Evolutionary conservation across 2,888 invertebrate species (phyloP), one percentile per base, ranked within the genome.

Genomic region (Beris chalybata): DNA sequence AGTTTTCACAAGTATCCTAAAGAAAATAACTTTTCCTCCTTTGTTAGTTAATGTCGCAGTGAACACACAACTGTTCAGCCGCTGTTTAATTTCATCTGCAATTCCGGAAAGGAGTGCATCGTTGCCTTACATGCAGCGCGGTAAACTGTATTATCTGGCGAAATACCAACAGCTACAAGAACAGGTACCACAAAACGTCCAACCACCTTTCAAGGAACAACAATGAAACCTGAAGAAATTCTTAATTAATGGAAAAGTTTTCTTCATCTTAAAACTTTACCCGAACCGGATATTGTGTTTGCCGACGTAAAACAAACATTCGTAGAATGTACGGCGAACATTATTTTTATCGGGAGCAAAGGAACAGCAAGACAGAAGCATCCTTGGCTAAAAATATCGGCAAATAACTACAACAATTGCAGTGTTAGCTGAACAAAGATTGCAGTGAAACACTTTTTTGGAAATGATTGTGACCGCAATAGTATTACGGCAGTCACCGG

Each of bases 221-320:
- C 61, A 61, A 52, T 50, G 61, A 50, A 61, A 61, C 38, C 64
- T 55, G 63, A 57, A 58, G 61, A 64, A 68, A 66, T 66, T 68
- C 68, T 68, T 68, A 68, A 68, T 68, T 68, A 68, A 66, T 68
- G 68, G 58, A 66, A 66, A 68, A 68, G 56, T 66, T 68, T 68
- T 68, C 66, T 66, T 68, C 68, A 63, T 68, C 68, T 68, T 68
- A 68, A 67, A 68, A 68, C 64, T 68, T 44, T 38, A 61, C 50
- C 43, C 50, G 52, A 50, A 61, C 43, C 50, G 61, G 30, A 61
- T 50, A 50, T 61, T 61, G 61, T 61, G 61, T 61, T 61, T 61
- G 61, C 52, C 15, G 61, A 61, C 61, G 61, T 61, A 61, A 52
- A 61, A 38, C 61, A 61, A 61, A 61, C 38, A 61, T 61, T 50